A percentile compares a stretch with the other conserved stretches of the same genome.
Evolutionary conservation across 2,797 vertebrate species (phyloP).

Genomic region (Brachyrhaphis roseni): DNA sequence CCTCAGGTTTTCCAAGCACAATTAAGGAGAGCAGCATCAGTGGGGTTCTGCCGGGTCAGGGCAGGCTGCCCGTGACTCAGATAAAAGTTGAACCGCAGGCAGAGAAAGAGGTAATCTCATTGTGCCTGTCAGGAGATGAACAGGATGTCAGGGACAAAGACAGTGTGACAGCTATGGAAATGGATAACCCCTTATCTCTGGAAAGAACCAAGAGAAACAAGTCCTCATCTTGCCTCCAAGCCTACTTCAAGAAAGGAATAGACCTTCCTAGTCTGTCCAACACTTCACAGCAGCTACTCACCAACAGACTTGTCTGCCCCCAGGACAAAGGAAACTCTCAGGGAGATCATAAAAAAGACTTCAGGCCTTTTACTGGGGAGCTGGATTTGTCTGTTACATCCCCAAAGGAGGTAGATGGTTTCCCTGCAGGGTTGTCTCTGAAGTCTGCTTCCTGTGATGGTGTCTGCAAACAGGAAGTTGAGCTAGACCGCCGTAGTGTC

Average conservation of each 20-base stretch:
- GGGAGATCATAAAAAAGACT: conserved; percentile 98
- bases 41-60: conserved; percentile 62
- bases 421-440: conserved; percentile 88
- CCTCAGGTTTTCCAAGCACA: conserved; percentile 99
- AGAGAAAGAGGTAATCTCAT: conserved; percentile 89
- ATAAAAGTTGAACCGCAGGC: conserved; percentile 94
- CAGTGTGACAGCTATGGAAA: conserved; percentile 88
- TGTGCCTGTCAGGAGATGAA: conserved; percentile 93
- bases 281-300: conserved; percentile 91
- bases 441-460: conserved; percentile 90
- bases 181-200: conserved; percentile 84
- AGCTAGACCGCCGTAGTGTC: conserved; percentile 95
- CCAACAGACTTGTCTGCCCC: conserved; percentile 89
- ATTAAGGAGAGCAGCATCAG: conserved; percentile 84
- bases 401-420: conserved; percentile 89
- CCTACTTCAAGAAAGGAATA: conserved; percentile 88
- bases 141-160: conserved; percentile 87
- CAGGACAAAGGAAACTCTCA: conserved; percentile 96
- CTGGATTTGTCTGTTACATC: conserved; percentile 86
- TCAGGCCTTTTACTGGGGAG: conserved; percentile 88
- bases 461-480: conserved; percentile 93
- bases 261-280: conserved; percentile 86
- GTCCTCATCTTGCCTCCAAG: conserved; percentile 89
- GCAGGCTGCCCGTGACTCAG: conserved; percentile 76
- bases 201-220: conserved; percentile 82